Conservation (phyloP, 1,140 invertebrate species). For the Trichoplusia ni region DNA sequence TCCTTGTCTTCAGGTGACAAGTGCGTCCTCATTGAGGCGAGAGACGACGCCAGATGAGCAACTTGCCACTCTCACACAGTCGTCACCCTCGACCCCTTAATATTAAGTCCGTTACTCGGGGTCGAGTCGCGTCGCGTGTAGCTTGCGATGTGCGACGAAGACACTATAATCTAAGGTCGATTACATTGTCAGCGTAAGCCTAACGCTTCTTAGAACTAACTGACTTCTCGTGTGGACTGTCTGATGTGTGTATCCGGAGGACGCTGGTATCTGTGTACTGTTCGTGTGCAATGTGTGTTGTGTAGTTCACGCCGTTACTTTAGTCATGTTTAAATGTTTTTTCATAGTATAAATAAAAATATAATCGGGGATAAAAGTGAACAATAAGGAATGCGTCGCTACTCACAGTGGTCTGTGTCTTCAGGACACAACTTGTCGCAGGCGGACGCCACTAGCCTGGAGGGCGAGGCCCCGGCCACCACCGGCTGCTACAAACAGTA, state of each 20-base stretch:
- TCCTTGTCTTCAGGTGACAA: conserved; percentile 86
- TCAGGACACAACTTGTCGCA: conserved; percentile 95
- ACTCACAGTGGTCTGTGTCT: conserved; percentile 79
- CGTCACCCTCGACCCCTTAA: conserved; percentile 72
- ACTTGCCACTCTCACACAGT: conserved; percentile 76
- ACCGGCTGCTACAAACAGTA: conserved; percentile 93
- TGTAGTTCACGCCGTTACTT: conserved; percentile 74
- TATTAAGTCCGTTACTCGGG: conserved; percentile 68
- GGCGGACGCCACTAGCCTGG: conserved; percentile 92
- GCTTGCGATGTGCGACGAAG: conserved; percentile 79
- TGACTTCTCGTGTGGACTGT: conserved; percentile 68
- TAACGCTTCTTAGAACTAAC: conserved; percentile 79
- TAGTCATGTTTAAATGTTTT: conserved; percentile 62
- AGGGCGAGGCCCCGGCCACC: conserved; percentile 89
- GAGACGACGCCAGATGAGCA: conserved; percentile 83
- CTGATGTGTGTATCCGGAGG: conserved; percentile 78
- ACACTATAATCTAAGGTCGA: conserved; percentile 79
- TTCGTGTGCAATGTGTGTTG: conserved; percentile 77
- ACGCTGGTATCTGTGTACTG: conserved; percentile 73
- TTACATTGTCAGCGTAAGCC: conserved; percentile 78
- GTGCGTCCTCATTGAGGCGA: conserved; percentile 85
- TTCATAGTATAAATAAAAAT: conserved; percentile 18
- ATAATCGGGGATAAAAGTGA: conserved; percentile 44
- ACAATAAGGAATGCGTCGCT: conserved; percentile 59
- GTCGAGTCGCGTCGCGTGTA: conserved; percentile 75